Base-by-base conservation (phyloP, 2,113 vertebrate genomes). In the Gobio gobio region DNA sequence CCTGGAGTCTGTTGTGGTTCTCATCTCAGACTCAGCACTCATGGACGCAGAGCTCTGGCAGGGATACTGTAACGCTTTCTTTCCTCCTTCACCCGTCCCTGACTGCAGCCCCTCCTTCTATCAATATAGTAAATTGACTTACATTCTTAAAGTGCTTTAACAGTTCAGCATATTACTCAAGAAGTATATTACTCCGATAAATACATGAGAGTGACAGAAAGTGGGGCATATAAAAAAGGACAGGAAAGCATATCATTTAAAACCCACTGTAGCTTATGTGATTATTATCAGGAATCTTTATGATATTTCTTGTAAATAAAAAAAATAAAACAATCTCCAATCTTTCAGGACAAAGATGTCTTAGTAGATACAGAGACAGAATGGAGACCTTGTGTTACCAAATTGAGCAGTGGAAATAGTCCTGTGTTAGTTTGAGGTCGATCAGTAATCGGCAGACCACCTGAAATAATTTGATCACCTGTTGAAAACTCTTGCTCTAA, bases 81-180 rank as follows among this genome's bases (percentile, higher is more conserved):
- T 26, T 26, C 5, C 78, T 36, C 24, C 61, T 66, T 33, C 24
- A 81, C 43, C 58, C 4, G 13, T 45, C 40, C 59, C 78, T 49
- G 77, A 61, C 77, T 78, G 33, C 33, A 45, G 33, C 33, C 77
- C 77, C 43, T 66, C 9, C 16, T 64, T 7, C 24, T 14, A 49
- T 51, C 64, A 45, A 81, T 26, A 18, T 7, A 36, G 22, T 14
- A 61, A 61, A 79, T 16, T 43, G 40, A 49, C 78, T 26, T 18
- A 26, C 14, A 64, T 47, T 49, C 16, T 58, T 51, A 26, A 36
- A 3, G 49, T 20, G 78, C 24, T 61, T 10, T 24, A 26, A 51
- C n/a, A 81, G 43, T 49, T 45, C 58, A 16, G 20, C 77, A 40
- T 61, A 81, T 63, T 79, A 45, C 36, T 54, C 29, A 40, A 56